A percentile compares a stretch with the other conserved stretches of the same genome.
Evolutionary conservation across 1,140 invertebrate genomes (phyloP).

Genomic region (Leptinotarsa lineolata): DNA sequence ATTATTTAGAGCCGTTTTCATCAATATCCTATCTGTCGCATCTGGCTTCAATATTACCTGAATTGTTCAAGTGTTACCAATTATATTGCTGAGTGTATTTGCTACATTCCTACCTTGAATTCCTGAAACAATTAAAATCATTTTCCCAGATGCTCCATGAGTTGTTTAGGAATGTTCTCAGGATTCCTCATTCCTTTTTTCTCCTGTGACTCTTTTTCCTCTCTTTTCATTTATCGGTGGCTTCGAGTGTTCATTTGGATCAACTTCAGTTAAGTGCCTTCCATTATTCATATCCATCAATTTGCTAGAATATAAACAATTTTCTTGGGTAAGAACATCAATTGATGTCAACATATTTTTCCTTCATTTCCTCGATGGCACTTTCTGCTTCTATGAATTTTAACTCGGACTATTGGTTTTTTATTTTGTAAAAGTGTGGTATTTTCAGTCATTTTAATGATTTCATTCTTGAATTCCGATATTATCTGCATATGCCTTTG

Average conservation of each 20-base stretch:
- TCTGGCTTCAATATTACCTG: no score
- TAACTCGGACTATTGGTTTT: no score
- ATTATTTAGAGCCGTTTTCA: no score
- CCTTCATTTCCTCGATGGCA: no score
- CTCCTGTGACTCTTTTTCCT: neutral
- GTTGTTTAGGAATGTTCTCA: neutral
- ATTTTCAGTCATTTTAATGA: no score
- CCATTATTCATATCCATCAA: neutral
- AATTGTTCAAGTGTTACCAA: neutral
- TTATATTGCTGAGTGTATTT: neutral
- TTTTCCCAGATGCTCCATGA: neutral
- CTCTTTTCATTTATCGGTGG: neutral
- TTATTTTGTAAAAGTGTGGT: no score
- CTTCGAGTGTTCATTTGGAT: neutral
- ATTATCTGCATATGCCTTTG: no score
- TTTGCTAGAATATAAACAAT: neutral
- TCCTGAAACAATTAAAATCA: neutral
- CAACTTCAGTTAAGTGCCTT: neutral
- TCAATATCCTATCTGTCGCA: no score
- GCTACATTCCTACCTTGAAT: neutral
- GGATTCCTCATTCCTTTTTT: neutral
- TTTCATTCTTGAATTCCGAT: no score
- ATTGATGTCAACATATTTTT: neutral
- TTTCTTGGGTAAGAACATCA: neutral
- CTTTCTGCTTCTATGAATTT: no score